Evolutionary conservation across 2,797 vertebrate genomes (phyloP), one percentile per base, ranked within the genome.

Genomic region (Danio aesculapii): DNA sequence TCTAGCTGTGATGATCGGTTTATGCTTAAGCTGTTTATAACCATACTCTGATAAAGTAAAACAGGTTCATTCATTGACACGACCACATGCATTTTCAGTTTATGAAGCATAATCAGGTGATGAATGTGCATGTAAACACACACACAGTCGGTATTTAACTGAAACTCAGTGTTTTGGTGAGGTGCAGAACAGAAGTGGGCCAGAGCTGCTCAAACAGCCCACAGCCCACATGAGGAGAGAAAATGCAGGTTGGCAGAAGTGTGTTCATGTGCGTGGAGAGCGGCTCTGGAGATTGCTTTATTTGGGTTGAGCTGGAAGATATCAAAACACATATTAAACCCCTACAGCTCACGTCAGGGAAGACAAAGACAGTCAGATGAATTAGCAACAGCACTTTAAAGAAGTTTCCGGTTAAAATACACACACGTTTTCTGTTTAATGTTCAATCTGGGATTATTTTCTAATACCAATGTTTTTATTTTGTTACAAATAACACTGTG

Each of bases 261-360:
- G 66, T 61, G 72, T 43, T 79, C 3, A 4, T 21, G 57, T 61
- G 43, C 0, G 1, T 8, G 17, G 21, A 49, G n/a, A 69, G 30
- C 46, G 47, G 47, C 77, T 79, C 66, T 14, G 67, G 70, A 79
- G 81, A 79, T 73, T 83, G 44, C 49, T 73, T 75, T 79, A 83
- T 74, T 74, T 61, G 64, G 50, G 72, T 72, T 58, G 46, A 83
- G 46, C 69, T 63, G 44, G 61, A 73, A 70, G 55, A 83, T 59
- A 53, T 68, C 53, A 73, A 61, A 52, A 69, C 10, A 16, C 16
- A 47, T 30, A 67, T 77, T 17, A 67, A 67, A 68, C 44, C 52
- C 9, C 10, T n/a, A 47, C 58, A 17, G 44, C 16, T 57, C 6
- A 52, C 41, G 46, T 49, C 9, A n/a, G 6, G 46, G 46, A 44